These are phyloP conservation scores for Cygnus atratus DNA, from an alignment of 2,113 vertebrate genomes.

Conservation along the genomic window DNA sequence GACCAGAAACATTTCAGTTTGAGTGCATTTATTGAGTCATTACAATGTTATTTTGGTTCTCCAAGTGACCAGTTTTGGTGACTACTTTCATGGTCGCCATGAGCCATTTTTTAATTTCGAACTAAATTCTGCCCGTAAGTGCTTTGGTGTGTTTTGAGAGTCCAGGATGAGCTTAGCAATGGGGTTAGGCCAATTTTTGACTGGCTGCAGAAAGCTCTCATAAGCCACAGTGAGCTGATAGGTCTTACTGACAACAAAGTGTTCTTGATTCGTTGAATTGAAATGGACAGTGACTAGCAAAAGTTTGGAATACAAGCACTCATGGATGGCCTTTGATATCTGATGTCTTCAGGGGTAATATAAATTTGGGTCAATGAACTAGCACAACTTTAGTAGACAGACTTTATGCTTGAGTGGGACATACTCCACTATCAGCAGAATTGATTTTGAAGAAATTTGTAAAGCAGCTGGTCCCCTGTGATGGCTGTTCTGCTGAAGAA, in stretches of 20 bases:
- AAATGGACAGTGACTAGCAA: not conserved
- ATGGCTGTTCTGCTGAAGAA: not conserved
- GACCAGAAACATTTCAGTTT: not conserved
- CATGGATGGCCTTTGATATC: not conserved
- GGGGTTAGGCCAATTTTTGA: not conserved
- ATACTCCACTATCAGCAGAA: not conserved
- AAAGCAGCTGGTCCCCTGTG: not conserved
- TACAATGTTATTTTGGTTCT: not conserved
- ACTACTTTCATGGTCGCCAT: not conserved
- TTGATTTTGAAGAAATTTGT: not conserved
- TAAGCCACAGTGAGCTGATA: not conserved
- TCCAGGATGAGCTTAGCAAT: not conserved
- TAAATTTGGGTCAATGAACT: fast-evolving
- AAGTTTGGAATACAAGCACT: not conserved
- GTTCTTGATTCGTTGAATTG: not conserved
- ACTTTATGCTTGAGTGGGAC: not conserved
- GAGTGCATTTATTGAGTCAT: not conserved
- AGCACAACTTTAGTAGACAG: not conserved
- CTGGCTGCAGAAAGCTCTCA: not conserved
- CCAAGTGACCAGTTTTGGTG: not conserved
- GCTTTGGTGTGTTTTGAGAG: not conserved
- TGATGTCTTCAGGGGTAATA: not conserved
- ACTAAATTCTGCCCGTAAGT: not conserved
- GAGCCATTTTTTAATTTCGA: not conserved
- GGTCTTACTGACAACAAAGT: not conserved